phyloP scores from a whole-genome alignment of 2,797 vertebrate species.

The Coregonus ussuriensis region DNA sequence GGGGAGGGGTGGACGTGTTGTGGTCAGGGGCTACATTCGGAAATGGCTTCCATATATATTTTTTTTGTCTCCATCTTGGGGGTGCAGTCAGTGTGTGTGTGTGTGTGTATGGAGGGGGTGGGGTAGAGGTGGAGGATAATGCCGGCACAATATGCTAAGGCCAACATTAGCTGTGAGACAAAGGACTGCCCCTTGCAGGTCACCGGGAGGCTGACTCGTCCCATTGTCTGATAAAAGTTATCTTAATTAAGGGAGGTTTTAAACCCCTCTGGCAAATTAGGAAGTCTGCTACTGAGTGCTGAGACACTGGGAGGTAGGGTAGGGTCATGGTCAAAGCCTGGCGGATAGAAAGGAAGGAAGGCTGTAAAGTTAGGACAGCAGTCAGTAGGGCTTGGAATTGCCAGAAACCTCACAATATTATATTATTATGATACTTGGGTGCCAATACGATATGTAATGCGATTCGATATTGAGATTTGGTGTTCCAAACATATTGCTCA shows the following conservation, averaged over 20 bases:
- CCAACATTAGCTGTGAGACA: conserved; percentile 90
- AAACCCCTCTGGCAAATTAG: conserved; percentile 70
- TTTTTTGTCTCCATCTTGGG: conserved; percentile 68
- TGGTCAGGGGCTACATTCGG: conserved; percentile 53
- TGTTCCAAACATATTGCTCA: no score
- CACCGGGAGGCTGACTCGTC: conserved; percentile 70
- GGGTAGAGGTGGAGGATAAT: conserved; percentile 57
- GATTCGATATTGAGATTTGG: no score
- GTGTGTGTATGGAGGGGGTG: conserved; percentile 25
- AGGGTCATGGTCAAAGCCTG: conserved; percentile 64
- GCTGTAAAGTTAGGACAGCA: conserved; percentile 44
- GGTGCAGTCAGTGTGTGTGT: conserved; percentile 6
- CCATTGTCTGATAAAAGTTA: conserved; percentile 72
- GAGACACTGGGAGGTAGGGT: conserved; percentile 35
- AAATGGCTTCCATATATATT: conserved; percentile 78
- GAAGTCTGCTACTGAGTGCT: conserved; percentile 51
- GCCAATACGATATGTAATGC: no score
- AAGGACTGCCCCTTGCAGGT: conserved; percentile 72
- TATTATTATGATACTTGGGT: no score
- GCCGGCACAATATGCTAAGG: conserved; percentile 80
- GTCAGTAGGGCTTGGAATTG: conserved; percentile 7
- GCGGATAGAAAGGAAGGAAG: conserved; percentile 22
- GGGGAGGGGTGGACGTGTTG: conserved; percentile 37
- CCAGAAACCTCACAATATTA: no score
- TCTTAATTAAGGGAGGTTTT: conserved; percentile 70